phyloP scores from a whole-genome alignment of 2,888 invertebrate species.

The Merodon equestris region DNA sequence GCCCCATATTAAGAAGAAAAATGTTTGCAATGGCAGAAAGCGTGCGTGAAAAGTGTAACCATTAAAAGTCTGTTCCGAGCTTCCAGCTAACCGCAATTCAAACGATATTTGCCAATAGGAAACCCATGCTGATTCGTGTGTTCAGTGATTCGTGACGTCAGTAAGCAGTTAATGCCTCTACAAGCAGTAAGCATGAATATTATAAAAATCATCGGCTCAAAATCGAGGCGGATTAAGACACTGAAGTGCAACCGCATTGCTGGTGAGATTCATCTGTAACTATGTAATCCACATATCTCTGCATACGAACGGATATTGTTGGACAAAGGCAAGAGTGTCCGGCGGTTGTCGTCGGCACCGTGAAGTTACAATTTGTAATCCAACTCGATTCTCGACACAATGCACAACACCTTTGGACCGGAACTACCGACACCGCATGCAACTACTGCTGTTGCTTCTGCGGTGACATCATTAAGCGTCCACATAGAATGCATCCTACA shows the following conservation, averaged over 20 bases:
- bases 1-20: neutral
- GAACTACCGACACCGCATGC: conserved; percentile 20
- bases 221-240: too few relatives aligned
- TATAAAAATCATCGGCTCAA: too few relatives aligned
- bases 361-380: conserved; percentile 9
- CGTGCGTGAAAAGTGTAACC: conserved; percentile 30
- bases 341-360: neutral
- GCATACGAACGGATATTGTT: neutral
- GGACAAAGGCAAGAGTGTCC: neutral
- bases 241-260: too few relatives aligned
- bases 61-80: conserved; percentile 11
- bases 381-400: neutral
- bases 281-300: neutral
- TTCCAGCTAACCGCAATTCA: neutral
- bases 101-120: conserved; percentile 4
- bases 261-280: too few relatives aligned
- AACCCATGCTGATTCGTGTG: too few relatives aligned
- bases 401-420: conserved; percentile 15
- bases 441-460: conserved; percentile 18
- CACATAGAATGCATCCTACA: too few relatives aligned
- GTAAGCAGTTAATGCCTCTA: too few relatives aligned
- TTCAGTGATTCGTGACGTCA: neutral
- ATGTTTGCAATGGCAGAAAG: neutral
- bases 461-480: conserved; percentile 41
- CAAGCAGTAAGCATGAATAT: too few relatives aligned